phyloP scores from a whole-genome alignment of 2,797 vertebrate genomes.

The Champsocephalus gunnari region DNA sequence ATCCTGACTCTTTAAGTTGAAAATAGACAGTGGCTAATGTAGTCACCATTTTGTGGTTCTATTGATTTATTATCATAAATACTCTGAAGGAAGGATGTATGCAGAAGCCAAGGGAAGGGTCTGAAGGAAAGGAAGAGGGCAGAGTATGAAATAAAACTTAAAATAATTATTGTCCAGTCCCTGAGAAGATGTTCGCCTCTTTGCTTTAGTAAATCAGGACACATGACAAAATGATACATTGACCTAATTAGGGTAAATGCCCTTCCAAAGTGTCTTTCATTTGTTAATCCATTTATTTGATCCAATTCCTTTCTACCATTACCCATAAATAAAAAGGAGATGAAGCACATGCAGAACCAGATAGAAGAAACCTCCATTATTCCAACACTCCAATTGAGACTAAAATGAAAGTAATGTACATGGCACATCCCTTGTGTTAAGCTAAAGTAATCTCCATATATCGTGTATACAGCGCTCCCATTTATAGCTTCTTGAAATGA shows the following conservation, averaged over 20 bases:
- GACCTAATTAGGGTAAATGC: conserved; percentile 28
- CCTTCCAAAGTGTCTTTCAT: conserved; percentile 1
- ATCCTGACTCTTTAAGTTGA: background rate
- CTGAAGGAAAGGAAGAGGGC: background rate
- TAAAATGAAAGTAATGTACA: conserved; percentile 6
- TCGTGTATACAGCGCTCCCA: background rate
- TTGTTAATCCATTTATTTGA: conserved; percentile 21
- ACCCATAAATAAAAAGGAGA: background rate
- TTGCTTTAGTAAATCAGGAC: background rate
- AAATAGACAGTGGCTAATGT: background rate
- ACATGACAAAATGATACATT: conserved; percentile 13
- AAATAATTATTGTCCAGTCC: background rate
- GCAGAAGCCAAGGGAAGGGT: background rate
- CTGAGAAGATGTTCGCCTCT: background rate
- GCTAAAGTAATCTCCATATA: conserved; percentile 2
- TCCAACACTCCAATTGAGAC: conserved; percentile 1
- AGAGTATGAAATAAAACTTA: background rate
- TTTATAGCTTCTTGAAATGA: conserved; percentile 18
- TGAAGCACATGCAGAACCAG: background rate
- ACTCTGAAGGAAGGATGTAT: background rate
- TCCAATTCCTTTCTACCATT: background rate
- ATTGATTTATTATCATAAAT: background rate
- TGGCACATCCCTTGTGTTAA: conserved; percentile 16
- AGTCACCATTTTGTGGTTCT: background rate
- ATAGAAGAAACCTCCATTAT: conserved; percentile 14